Conservation (phyloP, 1,140 invertebrate species). For the Lepidurus packardi region DNA sequence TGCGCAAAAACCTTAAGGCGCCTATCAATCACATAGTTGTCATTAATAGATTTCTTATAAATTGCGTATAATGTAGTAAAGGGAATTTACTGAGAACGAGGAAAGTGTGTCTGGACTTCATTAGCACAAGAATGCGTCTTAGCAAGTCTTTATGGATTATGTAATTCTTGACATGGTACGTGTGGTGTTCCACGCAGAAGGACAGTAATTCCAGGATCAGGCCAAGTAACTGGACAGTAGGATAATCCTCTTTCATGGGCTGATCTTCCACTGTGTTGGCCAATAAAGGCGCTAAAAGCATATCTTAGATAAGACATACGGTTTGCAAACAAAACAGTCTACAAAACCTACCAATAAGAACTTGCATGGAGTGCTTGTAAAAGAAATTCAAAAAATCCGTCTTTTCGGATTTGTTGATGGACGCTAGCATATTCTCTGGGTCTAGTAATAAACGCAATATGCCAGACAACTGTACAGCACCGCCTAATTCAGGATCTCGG, state of each 20-base stretch:
- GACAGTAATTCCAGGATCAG: constrained; percentile 91
- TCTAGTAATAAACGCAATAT: constrained; percentile 90
- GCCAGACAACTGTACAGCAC: constrained; percentile 90
- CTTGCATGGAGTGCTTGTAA: constrained; percentile 96
- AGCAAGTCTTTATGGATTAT: constrained; percentile 95
- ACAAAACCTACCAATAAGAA: constrained; percentile 67
- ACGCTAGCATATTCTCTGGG: constrained; percentile 96
- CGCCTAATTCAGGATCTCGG: constrained; percentile 82
- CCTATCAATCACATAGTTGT: constrained; percentile 46
- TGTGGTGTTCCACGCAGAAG: constrained; percentile 99
- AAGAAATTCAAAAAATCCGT: constrained; percentile 97
- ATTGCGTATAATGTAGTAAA: neutral
- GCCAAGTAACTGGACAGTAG: constrained; percentile 89
- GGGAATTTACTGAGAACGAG: constrained; percentile 68
- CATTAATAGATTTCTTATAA: neutral
- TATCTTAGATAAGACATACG: neutral
- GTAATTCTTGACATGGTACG: constrained; percentile 96
- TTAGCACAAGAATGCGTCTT: constrained; percentile 85
- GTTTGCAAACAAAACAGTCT: neutral
- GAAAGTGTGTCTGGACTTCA: constrained; percentile 97
- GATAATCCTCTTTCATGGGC: constrained; percentile 86
- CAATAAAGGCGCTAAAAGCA: constrained; percentile 66
- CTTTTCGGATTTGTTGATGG: constrained; percentile 92
- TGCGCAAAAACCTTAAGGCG: constrained; percentile 92
- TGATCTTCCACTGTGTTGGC: constrained; percentile 82